phyloP scores from a whole-genome alignment of 2,797 vertebrate species.

The Myripristis jacobus region DNA sequence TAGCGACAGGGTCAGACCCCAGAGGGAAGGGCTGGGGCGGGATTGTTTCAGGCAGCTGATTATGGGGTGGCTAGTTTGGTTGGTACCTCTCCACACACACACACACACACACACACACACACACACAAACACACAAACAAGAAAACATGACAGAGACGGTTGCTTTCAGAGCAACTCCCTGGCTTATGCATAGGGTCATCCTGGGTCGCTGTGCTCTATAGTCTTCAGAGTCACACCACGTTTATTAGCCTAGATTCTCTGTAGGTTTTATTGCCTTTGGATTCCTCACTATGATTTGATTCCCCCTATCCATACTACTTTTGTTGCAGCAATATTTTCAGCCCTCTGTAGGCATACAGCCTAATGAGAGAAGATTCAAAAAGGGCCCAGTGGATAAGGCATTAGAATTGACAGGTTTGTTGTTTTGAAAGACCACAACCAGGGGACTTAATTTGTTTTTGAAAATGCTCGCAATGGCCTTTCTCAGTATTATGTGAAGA shows the following conservation, averaged over 20 bases:
- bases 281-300: neutral
- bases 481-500: too few relatives aligned
- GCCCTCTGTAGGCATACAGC: neutral
- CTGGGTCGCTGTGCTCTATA: neutral
- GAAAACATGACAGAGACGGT: neutral
- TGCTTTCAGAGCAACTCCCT: conserved; percentile 6
- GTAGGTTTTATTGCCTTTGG: neutral
- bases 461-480: neutral
- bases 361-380: conserved; percentile 6
- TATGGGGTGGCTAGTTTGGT: conserved; percentile 15
- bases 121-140: conserved; percentile 13
- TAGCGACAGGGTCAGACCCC: conserved; percentile 55
- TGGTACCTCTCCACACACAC: neutral
- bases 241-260: conserved; percentile 1
- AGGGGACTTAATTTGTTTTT: neutral
- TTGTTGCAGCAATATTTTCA: conserved; percentile 4
- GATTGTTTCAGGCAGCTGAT: conserved; percentile 56
- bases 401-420: neutral
- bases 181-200: neutral
- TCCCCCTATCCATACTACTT: neutral
- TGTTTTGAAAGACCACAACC: neutral
- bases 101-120: conserved; percentile 1
- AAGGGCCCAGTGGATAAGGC: neutral
- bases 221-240: neutral
- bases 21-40: conserved; percentile 7